These are phyloP conservation scores for Tridacna crocea DNA, from an alignment of 2,888 invertebrate genomes.

Conservation along the genomic window DNA sequence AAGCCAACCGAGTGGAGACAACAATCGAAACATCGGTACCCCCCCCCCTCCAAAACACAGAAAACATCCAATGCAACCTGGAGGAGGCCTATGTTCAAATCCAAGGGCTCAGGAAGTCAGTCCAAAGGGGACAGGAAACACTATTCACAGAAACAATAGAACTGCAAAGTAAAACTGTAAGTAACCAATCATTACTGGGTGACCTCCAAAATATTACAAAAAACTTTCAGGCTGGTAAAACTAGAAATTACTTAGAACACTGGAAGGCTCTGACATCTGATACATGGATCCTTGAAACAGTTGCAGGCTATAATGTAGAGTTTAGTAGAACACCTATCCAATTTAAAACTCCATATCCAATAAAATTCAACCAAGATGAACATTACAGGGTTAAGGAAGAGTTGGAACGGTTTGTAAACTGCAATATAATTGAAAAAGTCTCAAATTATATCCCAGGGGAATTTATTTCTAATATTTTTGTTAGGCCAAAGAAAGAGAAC, in stretches of 20 bases:
- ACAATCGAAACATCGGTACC: neutral
- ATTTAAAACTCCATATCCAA: slow-evolving; percentile 25
- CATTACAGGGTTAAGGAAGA: slow-evolving; percentile 30
- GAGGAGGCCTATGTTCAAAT: neutral
- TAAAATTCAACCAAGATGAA: slow-evolving; percentile 26
- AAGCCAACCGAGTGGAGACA: neutral
- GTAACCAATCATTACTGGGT: neutral
- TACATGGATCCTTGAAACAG: slow-evolving; percentile 32
- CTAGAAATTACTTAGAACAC: neutral
- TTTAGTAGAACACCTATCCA: slow-evolving; percentile 29
- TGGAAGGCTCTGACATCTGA: slow-evolving; percentile 37
- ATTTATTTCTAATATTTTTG: slow-evolving; percentile 43
- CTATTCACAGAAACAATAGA: too few species aligned
- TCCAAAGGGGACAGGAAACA: neutral
- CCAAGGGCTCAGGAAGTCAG: neutral
- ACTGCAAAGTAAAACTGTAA: neutral
- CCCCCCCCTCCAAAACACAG: too few species aligned
- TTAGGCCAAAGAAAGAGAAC: slow-evolving; percentile 34
- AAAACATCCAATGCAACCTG: neutral
- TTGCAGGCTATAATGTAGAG: slow-evolving; percentile 43
- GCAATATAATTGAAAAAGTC: slow-evolving; percentile 35
- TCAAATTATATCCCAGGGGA: neutral
- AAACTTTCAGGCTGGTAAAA: slow-evolving; percentile 31
- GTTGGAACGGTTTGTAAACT: slow-evolving; percentile 26
- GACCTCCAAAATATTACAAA: neutral